Base-by-base conservation (phyloP, 2,888 invertebrate genomes). In the Rhagium mordax region DNA sequence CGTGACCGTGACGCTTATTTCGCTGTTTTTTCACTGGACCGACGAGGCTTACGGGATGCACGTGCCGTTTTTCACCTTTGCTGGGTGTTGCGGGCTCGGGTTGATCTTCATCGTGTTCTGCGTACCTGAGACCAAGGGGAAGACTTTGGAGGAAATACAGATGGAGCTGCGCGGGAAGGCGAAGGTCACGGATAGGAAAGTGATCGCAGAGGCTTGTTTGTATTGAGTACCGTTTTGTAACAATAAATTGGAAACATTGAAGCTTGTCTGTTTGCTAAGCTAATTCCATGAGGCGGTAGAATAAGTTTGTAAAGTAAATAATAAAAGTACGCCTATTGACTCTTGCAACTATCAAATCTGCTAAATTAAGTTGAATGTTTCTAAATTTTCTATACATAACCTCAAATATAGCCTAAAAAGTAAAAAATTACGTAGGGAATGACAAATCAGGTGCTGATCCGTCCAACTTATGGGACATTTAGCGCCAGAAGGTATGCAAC, bases 81-180 rank as follows among this genome's bases (percentile, higher is more conserved):
- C 88, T 0, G 81, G 77, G 2, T 88, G 85, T 74, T 79, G 79
- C 48, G n/a, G 79, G 7, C 60, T 86, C 1, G 88, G 89, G 0
- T 85, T 89, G 1, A 64, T 88, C 1, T 88, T 89, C 78, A 87
- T 89, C 4, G 83, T 87, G 41, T 79, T 84, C 27, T 87, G 84
- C 69, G 86, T 90, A 0, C 90, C 90, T 1, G 90, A 90, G 82
- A 90, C 90, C 0, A 90, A 89, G 77, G 89, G 89, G 0, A 89
- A 89, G 79, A 89, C 88, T 18, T 81, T 90, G 24, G 89, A 89
- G 74, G 89, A 90, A 79, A 89, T 90, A 53, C 89, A 89, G 74
- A 74, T 72, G 21, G 81, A 84, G 57, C 76, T 86, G 5, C 82
- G 79, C 70, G 79, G 78, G 0, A 74, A 79, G 2, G 3, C 5